These are phyloP conservation scores for Hemibagrus guttatus DNA, from an alignment of 2,797 vertebrate genomes.

Conservation along the genomic window DNA sequence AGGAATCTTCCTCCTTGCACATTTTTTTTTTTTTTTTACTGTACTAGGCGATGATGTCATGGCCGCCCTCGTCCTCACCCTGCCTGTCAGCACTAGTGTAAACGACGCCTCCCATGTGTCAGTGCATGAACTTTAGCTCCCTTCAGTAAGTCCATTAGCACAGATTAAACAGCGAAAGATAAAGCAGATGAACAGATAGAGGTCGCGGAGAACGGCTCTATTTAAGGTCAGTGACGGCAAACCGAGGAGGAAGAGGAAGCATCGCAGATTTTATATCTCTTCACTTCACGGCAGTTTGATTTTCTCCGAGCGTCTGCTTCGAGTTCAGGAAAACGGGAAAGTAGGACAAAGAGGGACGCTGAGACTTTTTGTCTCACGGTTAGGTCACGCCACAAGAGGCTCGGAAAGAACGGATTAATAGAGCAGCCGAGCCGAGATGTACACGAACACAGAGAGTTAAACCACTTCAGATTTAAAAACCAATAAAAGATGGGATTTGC, in stretches of 20 bases:
- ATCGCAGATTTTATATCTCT: background rate
- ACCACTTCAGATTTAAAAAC: constrained; percentile 24
- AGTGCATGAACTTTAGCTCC: constrained; percentile 19
- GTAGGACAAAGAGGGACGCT: constrained; percentile 11
- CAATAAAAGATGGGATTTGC: background rate
- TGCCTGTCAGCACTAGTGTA: constrained; percentile 24
- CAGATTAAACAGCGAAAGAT: constrained; percentile 41
- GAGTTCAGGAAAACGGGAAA: background rate
- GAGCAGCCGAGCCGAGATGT: constrained; percentile 49
- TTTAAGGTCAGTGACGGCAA: background rate
- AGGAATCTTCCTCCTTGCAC: background rate
- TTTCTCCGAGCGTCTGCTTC: background rate
- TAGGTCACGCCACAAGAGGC: background rate
- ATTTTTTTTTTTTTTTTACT: background rate
- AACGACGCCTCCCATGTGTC: constrained; percentile 6
- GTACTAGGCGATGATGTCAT: background rate
- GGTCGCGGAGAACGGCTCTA: background rate
- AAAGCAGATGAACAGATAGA: constrained; percentile 31
- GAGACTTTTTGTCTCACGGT: background rate
- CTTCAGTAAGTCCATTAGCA: constrained; percentile 36
- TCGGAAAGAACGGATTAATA: constrained; percentile 27
- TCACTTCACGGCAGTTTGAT: background rate
- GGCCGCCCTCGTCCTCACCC: constrained; percentile 3
- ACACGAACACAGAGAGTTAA: constrained; percentile 53
- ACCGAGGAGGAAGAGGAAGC: background rate